Percentiles rank a stretch among this genome's conserved stretches.
These are phyloP conservation scores for Metopolophium dirhodum DNA, from an alignment of 1,140 invertebrate species.

Conservation along the genomic window DNA sequence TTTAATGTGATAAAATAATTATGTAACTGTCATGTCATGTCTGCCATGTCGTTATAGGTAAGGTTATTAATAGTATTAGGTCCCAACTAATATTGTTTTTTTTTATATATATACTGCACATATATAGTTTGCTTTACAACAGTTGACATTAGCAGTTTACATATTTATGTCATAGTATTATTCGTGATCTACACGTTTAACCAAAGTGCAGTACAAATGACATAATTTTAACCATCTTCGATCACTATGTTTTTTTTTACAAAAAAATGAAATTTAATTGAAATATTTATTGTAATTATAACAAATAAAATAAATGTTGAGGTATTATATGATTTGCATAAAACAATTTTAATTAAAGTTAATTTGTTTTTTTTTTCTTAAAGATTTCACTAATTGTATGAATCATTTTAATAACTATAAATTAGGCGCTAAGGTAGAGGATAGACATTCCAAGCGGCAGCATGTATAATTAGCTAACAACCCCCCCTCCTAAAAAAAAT, in stretches of 20 bases:
- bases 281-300: too few relatives aligned
- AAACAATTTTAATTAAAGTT: neutral
- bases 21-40: too few relatives aligned
- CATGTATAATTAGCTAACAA: neutral
- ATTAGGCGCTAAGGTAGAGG: neutral
- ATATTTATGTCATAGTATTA: neutral
- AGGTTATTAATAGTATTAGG: too few relatives aligned
- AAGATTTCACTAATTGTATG: neutral
- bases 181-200: neutral
- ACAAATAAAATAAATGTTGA: neutral
- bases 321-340: neutral
- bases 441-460: neutral
- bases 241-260: neutral
- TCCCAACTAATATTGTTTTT: neutral
- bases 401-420: neutral
- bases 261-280: too few relatives aligned
- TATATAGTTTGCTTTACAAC: neutral
- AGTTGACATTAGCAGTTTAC: neutral
- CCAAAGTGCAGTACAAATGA: too few relatives aligned
- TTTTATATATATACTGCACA: too few relatives aligned
- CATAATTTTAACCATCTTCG: too few relatives aligned
- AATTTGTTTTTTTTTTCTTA: constrained; percentile 4
- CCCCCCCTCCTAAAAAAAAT: neutral
- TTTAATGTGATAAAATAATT: too few relatives aligned
- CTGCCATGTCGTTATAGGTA: too few relatives aligned